Conservation (phyloP, 1,140 invertebrate species). For the Brachystomella parvula region DNA sequence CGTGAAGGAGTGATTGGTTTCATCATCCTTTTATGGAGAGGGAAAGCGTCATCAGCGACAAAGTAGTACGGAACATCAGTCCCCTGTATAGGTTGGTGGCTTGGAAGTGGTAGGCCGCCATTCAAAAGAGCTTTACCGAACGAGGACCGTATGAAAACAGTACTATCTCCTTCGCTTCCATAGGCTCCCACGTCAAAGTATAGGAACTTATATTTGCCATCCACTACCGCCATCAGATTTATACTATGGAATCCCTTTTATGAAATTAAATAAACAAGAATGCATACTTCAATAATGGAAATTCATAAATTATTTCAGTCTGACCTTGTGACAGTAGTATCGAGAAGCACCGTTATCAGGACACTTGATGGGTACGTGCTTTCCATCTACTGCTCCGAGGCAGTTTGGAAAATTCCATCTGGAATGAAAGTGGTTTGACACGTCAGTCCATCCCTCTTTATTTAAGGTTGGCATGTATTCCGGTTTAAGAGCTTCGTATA, state of each 20-base stretch:
- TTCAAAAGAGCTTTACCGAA: neutral
- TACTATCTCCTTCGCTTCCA: conserved; percentile 31
- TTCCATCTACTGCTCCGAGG: conserved; percentile 42
- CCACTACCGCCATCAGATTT: conserved; percentile 39
- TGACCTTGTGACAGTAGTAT: conserved; percentile 46
- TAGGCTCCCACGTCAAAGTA: conserved; percentile 39
- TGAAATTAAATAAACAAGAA: too few species aligned
- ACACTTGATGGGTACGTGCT: conserved; percentile 39
- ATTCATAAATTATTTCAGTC: too few species aligned
- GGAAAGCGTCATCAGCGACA: conserved; percentile 43
- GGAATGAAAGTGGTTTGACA: conserved; percentile 39
- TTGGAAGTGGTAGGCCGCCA: conserved; percentile 19
- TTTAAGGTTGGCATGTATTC: conserved; percentile 13
- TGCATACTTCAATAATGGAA: too few species aligned
- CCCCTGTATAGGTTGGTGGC: conserved; percentile 29
- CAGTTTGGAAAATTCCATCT: conserved; percentile 41
- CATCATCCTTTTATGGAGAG: conserved; percentile 41
- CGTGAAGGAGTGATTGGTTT: conserved; percentile 41
- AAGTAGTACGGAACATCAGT: conserved; percentile 32
- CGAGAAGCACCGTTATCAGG: conserved; percentile 39
- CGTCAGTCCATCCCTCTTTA: conserved; percentile 33
- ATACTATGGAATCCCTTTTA: conserved; percentile 42
- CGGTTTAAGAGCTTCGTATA: neutral
- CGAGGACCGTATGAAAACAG: neutral
- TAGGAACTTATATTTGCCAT: conserved; percentile 39